Evolutionary conservation across 2,113 vertebrate genomes (phyloP).

Genomic region (Pimephales promelas): DNA sequence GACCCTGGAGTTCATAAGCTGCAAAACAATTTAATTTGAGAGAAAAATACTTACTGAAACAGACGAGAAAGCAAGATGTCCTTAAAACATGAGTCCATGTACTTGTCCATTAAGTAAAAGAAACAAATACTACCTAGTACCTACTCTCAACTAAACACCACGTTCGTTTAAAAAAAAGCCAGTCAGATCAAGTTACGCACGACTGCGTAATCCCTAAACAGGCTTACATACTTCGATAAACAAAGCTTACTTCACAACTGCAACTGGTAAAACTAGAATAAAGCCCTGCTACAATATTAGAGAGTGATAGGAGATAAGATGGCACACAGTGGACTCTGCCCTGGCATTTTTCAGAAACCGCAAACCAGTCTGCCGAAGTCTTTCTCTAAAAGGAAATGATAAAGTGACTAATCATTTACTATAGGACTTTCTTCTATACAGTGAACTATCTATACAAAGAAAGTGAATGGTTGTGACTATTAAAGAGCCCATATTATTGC

Average conservation of each 20-base stretch:
- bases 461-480: neutral
- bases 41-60: constrained; percentile 61
- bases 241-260: neutral
- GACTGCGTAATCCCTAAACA: neutral
- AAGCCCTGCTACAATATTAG: constrained; percentile 42
- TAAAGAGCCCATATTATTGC: too few species aligned
- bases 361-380: neutral
- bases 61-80: constrained; percentile 64
- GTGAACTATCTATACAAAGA: neutral
- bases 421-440: neutral
- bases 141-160: neutral
- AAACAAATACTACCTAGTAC: neutral
- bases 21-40: neutral
- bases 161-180: neutral
- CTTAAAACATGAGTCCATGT: constrained; percentile 57
- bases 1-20: neutral
- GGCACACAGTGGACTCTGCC: constrained; percentile 55
- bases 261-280: constrained; percentile 13
- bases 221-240: too few species aligned
- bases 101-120: constrained; percentile 53
- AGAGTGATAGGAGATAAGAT: constrained; percentile 64
- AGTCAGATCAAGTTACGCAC: neutral
- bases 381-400: neutral
- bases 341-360: constrained; percentile 27
- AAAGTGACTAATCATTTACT: neutral